phyloP scores from a whole-genome alignment of 2,113 vertebrate genomes.

The Muntiacus muntjak region DNA sequence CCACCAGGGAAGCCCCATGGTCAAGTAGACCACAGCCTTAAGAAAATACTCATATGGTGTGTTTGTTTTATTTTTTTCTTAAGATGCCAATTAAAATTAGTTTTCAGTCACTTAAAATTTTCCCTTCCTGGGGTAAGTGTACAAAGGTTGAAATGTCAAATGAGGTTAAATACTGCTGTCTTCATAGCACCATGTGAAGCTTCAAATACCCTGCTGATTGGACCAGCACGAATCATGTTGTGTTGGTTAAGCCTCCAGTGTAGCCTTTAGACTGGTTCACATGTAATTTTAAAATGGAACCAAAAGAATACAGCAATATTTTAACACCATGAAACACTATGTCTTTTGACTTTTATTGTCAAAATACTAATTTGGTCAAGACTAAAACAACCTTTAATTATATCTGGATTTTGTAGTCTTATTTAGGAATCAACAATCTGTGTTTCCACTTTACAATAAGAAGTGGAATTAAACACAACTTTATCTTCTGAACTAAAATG shows the following conservation, averaged over 20 bases:
- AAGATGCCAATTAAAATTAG: neutral
- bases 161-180: neutral
- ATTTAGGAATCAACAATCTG: neutral
- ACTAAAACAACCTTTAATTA: neutral
- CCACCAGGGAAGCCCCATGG: neutral
- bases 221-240: neutral
- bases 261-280: neutral
- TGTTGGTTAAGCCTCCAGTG: neutral
- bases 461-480: neutral
- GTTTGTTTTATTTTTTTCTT: neutral
- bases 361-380: neutral
- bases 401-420: neutral
- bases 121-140: neutral
- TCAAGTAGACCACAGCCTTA: neutral
- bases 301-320: neutral
- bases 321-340: neutral
- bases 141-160: neutral
- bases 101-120: neutral
- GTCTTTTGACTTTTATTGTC: neutral
- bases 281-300: neutral
- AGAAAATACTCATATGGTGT: neutral
- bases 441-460: constrained; percentile 20
- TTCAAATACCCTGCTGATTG: neutral
- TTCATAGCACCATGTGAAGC: neutral
- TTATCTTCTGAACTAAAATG: constrained; percentile 6